Evolutionary conservation across 1,140 invertebrate species (phyloP).

Genomic region (Danaus melanippus): DNA sequence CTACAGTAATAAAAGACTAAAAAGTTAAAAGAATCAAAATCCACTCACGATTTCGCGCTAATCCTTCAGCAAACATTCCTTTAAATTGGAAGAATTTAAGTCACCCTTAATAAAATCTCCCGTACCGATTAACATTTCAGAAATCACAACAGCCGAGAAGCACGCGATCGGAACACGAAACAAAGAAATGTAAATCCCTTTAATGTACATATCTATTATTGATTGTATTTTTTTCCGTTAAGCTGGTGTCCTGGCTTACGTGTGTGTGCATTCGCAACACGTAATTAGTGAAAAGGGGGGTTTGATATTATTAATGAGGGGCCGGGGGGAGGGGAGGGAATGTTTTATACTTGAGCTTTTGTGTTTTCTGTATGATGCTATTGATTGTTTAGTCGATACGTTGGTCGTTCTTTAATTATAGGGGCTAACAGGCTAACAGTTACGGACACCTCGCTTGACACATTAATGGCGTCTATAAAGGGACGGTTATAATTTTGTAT

Average conservation of each 20-base stretch:
- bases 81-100: slow-evolving; percentile 29
- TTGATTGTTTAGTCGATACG: slow-evolving; percentile 66
- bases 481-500: slow-evolving; percentile 55
- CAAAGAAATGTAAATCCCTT: slow-evolving; percentile 50
- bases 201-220: slow-evolving; percentile 40
- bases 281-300: slow-evolving; percentile 64
- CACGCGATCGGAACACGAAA: slow-evolving; percentile 54
- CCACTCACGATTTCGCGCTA: slow-evolving; percentile 25
- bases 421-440: slow-evolving; percentile 57
- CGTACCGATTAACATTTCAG: slow-evolving; percentile 60
- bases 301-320: slow-evolving; percentile 66
- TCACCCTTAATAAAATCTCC: slow-evolving; percentile 55
- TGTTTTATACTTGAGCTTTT: slow-evolving; percentile 66
- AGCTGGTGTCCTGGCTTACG: slow-evolving; percentile 33
- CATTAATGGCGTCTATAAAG: slow-evolving; percentile 49
- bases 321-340: slow-evolving; percentile 41
- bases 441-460: slow-evolving; percentile 60
- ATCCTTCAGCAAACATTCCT: slow-evolving; percentile 21
- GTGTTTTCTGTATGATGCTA: slow-evolving; percentile 64
- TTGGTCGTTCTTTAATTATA: slow-evolving; percentile 60
- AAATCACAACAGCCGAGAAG: slow-evolving; percentile 44
- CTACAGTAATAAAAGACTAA: slow-evolving; percentile 19
- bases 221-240: slow-evolving; percentile 42
- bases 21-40: slow-evolving; percentile 13
- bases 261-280: slow-evolving; percentile 63